Evolutionary conservation across 2,797 vertebrate genomes (phyloP).

Genomic region (Masticophis lateralis): DNA sequence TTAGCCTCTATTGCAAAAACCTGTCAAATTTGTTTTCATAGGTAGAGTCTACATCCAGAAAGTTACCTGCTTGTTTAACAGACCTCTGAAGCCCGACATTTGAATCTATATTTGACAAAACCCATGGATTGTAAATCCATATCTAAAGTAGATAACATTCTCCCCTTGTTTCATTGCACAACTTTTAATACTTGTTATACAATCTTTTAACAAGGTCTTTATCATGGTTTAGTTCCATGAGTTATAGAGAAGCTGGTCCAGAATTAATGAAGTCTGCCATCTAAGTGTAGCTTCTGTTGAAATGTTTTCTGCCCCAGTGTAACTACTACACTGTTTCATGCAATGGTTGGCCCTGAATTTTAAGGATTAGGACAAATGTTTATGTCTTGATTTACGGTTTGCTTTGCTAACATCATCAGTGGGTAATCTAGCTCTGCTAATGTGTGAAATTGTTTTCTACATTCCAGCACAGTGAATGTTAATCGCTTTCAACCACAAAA

Average conservation of each 20-base stretch:
- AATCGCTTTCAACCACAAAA: conserved; percentile 60
- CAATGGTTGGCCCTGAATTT: not conserved
- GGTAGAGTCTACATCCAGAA: not conserved
- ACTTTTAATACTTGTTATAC: not conserved
- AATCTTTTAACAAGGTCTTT: not conserved
- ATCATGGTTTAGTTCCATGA: not conserved
- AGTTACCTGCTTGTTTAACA: not conserved
- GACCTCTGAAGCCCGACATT: not conserved
- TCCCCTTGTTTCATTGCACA: not conserved
- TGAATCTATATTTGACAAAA: not conserved
- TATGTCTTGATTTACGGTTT: conserved; percentile 25
- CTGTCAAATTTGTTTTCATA: not conserved
- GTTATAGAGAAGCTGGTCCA: not conserved
- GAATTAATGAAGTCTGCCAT: not conserved
- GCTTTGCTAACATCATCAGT: conserved; percentile 23
- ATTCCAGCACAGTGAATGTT: conserved; percentile 45
- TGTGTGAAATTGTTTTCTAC: conserved; percentile 57
- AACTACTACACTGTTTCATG: not conserved
- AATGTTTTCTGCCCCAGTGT: not conserved
- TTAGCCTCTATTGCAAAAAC: not conserved
- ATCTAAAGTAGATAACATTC: not conserved
- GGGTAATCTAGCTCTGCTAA: conserved; percentile 54
- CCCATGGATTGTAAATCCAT: not conserved
- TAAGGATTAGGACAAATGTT: not conserved
- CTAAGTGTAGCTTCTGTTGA: not conserved